Conservation (phyloP, 2,113 vertebrate genomes). For the Halcyon senegalensis region DNA sequence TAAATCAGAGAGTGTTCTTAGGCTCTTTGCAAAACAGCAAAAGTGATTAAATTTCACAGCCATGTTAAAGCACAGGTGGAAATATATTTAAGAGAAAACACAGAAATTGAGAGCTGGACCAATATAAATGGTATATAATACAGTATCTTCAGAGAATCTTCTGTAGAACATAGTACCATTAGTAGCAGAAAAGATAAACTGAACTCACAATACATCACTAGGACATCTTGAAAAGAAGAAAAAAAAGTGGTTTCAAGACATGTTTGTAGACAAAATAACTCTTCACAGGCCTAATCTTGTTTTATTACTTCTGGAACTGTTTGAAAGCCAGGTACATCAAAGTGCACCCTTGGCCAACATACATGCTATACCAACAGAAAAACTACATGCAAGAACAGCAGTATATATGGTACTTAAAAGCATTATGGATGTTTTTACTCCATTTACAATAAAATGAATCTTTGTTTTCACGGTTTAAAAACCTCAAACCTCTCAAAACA, state of each 20-base stretch:
- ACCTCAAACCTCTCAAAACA: background rate
- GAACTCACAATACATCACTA: background rate
- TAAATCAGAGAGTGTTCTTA: background rate
- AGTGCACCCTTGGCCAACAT: fast-evolving
- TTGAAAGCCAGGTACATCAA: background rate
- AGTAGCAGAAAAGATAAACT: background rate
- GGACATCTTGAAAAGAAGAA: background rate
- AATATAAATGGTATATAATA: background rate
- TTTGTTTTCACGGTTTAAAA: background rate
- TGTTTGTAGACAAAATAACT: background rate
- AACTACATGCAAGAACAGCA: background rate
- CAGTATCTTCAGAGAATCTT: background rate
- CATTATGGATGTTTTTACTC: background rate
- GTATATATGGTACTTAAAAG: background rate
- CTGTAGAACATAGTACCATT: background rate
- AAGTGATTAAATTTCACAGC: background rate
- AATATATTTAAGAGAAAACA: background rate
- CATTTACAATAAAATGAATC: background rate
- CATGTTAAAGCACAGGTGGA: background rate
- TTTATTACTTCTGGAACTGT: background rate
- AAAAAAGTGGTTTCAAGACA: background rate
- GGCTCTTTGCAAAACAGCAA: background rate
- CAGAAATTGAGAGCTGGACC: background rate
- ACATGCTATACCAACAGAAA: background rate
- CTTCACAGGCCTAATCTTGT: background rate